Conservation (phyloP, 2,888 invertebrate species). For the Temnothorax rugatulus region DNA sequence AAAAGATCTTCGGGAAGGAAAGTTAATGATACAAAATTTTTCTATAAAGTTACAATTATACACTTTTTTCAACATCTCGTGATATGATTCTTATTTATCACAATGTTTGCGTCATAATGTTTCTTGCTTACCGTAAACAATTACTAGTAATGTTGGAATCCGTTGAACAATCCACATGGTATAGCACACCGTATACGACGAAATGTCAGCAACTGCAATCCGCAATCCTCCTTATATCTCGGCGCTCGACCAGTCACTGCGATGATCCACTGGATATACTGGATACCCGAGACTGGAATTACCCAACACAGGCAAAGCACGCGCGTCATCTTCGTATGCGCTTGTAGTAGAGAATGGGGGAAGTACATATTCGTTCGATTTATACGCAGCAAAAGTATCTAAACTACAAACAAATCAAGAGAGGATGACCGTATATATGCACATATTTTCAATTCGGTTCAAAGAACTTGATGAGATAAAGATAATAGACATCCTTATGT, state of each 20-base stretch:
- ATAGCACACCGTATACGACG: constrained; percentile 77
- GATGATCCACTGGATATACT: constrained; percentile 34
- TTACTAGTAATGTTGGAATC: constrained; percentile 31
- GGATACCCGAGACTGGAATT: constrained; percentile 58
- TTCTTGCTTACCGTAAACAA: constrained; percentile 62
- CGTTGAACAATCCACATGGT: constrained; percentile 57
- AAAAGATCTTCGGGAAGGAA: not conserved
- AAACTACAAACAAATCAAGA: not conserved
- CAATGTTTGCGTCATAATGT: not conserved
- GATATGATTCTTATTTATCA: constrained; percentile 3
- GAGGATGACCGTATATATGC: not conserved
- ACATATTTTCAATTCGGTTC: not conserved
- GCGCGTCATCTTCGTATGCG: constrained; percentile 25
- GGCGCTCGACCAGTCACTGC: constrained; percentile 26
- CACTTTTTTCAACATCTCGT: not conserved
- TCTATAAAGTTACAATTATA: not conserved
- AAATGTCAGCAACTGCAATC: not conserved
- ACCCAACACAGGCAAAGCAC: constrained; percentile 55
- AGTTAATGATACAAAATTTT: not conserved
- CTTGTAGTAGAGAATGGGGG: constrained; percentile 5
- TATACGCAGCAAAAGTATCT: not conserved
- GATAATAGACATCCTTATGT: too few relatives aligned
- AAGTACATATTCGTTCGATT: constrained; percentile 85
- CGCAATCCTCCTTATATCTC: not conserved
- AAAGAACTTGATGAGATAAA: constrained; percentile 77